Base-by-base conservation (phyloP, 2,113 vertebrate species). In the Eurypyga helias region DNA sequence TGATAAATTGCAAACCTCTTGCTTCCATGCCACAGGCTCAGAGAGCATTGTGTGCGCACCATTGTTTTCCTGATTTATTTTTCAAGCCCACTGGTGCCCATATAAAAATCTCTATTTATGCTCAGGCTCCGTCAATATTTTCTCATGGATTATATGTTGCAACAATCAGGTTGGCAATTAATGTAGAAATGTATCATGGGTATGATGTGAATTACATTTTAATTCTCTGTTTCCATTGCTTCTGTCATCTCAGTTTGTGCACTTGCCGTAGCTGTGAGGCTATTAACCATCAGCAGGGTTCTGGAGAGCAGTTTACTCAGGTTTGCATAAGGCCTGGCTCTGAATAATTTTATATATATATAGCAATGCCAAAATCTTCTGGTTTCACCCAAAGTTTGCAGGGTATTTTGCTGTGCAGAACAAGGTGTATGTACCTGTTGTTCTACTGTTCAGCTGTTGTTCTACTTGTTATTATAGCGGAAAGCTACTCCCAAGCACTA, bases 1-100 rank as follows among this genome's bases (percentile, higher is more conserved):
- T 94, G 93, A 96, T 92, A 88, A 92, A 93, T 97, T 94, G 94
- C 67, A 90, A 83, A 75, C 49, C 55, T 81, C 85, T 90, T 82
- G 69, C 66, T 95, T 92, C 85, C 6, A 1, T 92, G 75, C 83
- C 89, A 90, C 57, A 54, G 57, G 64, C 80, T 96, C 92, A 69
- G 43, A 84, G 46, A 92, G 85, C 13, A 21, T 46, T 92, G 83
- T 81, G 81, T 71, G 87, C 83, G 90, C 64, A 49, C 93, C 75
- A 41, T 8, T 81, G 61, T 62, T 87, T 85, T 85, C 86, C 64
- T 84, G 69, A 94, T 95, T 95, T 94, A 88, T 73, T 93, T 95
- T 92, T 73, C 72, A 43, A 67, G 57, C 57, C 28, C 81, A 31
- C 34, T 57, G 52, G 29, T 88, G 41, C 61, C 49, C 51, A 52